Percentiles rank a stretch among this genome's conserved stretches.
Conservation (phyloP, 1,140 invertebrate genomes). For the Lordiphosa mommai region DNA sequence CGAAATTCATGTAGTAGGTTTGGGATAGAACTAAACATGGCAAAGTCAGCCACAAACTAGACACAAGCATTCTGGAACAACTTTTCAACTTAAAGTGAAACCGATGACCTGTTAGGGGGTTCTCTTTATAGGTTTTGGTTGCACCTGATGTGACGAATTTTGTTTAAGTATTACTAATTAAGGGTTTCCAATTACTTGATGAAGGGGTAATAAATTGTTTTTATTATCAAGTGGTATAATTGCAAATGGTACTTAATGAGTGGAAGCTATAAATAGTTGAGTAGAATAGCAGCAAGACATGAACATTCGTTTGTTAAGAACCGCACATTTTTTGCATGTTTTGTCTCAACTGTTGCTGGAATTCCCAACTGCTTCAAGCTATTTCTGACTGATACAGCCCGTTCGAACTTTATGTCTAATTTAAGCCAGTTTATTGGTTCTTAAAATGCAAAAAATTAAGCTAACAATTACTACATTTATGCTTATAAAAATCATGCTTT, state of each 20-base stretch:
- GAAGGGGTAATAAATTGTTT: background rate
- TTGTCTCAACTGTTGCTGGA: too few species aligned
- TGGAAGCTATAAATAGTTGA: background rate
- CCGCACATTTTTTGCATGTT: too few species aligned
- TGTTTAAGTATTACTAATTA: conserved; percentile 9
- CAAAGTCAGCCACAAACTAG: conserved; percentile 28
- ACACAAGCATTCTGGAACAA: conserved; percentile 22
- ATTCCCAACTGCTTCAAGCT: too few species aligned
- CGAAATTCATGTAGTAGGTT: conserved; percentile 58
- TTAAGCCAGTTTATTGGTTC: too few species aligned
- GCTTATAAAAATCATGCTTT: too few species aligned
- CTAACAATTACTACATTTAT: too few species aligned
- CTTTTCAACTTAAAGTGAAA: background rate
- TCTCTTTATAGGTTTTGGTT: conserved; percentile 46
- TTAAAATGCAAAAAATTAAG: too few species aligned
- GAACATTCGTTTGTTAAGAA: too few species aligned
- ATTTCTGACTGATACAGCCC: too few species aligned
- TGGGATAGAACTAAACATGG: conserved; percentile 34
- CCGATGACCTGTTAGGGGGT: conserved; percentile 1
- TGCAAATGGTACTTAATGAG: background rate
- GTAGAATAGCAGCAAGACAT: background rate
- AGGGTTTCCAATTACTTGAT: background rate
- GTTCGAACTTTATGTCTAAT: too few species aligned
- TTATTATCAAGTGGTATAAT: background rate
- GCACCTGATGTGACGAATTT: conserved; percentile 13